These are phyloP conservation scores for Corvus cornix DNA, from an alignment of 2,113 vertebrate genomes.

Conservation along the genomic window DNA sequence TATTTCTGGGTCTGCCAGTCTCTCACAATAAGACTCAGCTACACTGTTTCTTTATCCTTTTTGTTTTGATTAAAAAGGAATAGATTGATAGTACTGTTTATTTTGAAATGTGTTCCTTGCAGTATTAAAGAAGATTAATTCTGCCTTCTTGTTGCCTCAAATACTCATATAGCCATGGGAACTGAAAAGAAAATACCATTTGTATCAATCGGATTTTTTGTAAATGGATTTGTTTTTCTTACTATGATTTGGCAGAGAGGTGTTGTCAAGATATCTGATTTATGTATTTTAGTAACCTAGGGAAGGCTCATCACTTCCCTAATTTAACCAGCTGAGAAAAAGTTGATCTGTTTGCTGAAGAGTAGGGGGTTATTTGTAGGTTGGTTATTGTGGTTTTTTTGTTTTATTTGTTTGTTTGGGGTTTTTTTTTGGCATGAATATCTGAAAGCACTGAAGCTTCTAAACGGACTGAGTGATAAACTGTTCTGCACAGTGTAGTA, in stretches of 20 bases:
- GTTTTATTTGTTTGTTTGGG: not conserved
- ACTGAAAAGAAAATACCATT: slow-evolving; percentile 25
- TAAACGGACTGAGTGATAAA: not conserved
- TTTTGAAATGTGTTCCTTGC: not conserved
- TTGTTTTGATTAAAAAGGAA: not conserved
- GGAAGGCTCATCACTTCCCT: slow-evolving; percentile 21
- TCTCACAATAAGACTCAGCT: not conserved
- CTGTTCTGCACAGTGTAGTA: not conserved
- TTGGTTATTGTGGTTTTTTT: not conserved
- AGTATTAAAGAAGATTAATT: slow-evolving; percentile 46
- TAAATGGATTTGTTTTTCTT: slow-evolving; percentile 28
- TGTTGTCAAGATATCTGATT: slow-evolving; percentile 40
- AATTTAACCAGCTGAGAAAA: slow-evolving; percentile 43
- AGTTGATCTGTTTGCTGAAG: slow-evolving; percentile 7
- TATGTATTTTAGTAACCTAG: slow-evolving; percentile 36
- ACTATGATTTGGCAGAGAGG: slow-evolving; percentile 21
- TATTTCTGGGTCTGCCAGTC: not conserved
- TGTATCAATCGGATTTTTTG: slow-evolving; percentile 5
- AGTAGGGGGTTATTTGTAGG: not conserved
- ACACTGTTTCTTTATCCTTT: not conserved
- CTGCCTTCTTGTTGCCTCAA: slow-evolving; percentile 21
- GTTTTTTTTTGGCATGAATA: not conserved
- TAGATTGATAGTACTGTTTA: not conserved
- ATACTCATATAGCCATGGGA: slow-evolving; percentile 3
- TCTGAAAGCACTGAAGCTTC: slow-evolving; percentile 21